Conservation (phyloP, 1,140 invertebrate genomes). For the Solenopsis fugax region DNA sequence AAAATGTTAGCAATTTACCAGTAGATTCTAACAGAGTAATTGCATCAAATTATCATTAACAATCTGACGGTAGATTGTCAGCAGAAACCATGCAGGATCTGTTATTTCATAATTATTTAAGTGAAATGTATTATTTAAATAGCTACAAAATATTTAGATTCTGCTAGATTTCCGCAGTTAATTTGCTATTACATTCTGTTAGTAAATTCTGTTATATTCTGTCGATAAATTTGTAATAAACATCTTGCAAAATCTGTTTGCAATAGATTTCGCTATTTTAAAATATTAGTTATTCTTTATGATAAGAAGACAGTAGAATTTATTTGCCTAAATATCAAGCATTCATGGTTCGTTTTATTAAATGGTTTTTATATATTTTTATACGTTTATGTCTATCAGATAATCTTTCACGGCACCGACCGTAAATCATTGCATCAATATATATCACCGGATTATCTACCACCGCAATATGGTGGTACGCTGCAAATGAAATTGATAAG, state of each 20-base stretch:
- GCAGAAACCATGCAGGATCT: neutral
- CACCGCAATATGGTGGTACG: slow-evolving; percentile 92
- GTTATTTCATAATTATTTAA: neutral
- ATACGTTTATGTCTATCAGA: slow-evolving; percentile 84
- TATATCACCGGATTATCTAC: slow-evolving; percentile 92
- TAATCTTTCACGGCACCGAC: slow-evolving; percentile 94
- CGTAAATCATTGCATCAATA: slow-evolving; percentile 93
- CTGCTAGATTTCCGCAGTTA: neutral
- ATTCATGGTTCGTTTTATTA: neutral
- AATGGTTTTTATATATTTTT: slow-evolving; percentile 10
- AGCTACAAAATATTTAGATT: neutral
- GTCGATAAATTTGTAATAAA: neutral
- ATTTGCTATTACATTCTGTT: neutral
- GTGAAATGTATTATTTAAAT: neutral
- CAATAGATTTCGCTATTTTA: neutral
- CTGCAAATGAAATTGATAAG: slow-evolving; percentile 87
- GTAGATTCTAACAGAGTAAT: too few relatives aligned
- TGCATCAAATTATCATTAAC: neutral
- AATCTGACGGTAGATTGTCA: too few relatives aligned
- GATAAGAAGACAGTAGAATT: neutral
- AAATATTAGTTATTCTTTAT: neutral
- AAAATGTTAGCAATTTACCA: neutral
- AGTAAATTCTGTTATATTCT: neutral
- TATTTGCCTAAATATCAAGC: neutral
- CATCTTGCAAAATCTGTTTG: neutral